Evolutionary conservation across 2,888 invertebrate species (phyloP), one percentile per base, ranked within the genome.

Genomic region (Idaea biselata): DNA sequence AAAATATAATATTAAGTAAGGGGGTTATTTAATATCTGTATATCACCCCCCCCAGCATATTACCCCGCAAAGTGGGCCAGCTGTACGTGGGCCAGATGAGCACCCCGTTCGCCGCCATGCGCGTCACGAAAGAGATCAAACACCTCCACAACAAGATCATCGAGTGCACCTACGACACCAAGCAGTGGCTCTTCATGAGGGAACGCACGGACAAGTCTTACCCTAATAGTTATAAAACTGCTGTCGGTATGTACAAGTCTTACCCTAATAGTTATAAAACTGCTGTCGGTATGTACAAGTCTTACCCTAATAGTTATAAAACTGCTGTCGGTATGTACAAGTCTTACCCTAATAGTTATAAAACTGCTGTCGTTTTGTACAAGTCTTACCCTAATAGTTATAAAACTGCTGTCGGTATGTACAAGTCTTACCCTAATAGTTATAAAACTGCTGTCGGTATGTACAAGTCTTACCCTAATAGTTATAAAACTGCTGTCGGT

Each of bases 391-490:
- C 99, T 0, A 99, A 99, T 87, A 96, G 97, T 71, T 95, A 86
- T 71, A 94, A 93, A 7, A 99, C 99, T 11, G 61, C 58, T 54
- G 17, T 7, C 17, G 61, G 56, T 16, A 63, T 6, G 25, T 25
- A 99, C 87, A 99, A 99, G 89, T 97, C 98, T 0, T 97, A 95
- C 86, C 99, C 99, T 0, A 99, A 99, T 87, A 96, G 97, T 71
- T 95, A 86, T 71, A 94, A 93, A 7, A 99, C 99, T 11, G 99
- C 99, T 3, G 82, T 91, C 76, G 61, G 99, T 71, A 98, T 97
- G 0, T 99, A 99, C 87, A 99, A 99, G 89, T 97, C 98, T 0
- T 97, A 95, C 86, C 99, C 99, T 0, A 99, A 99, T 87, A 96
- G 97, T 71, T 95, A 86, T 71, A 94, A 93, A 7, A 99, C 99